Conservation (phyloP, 2,797 vertebrate species). For the Heliangelus exortis region DNA sequence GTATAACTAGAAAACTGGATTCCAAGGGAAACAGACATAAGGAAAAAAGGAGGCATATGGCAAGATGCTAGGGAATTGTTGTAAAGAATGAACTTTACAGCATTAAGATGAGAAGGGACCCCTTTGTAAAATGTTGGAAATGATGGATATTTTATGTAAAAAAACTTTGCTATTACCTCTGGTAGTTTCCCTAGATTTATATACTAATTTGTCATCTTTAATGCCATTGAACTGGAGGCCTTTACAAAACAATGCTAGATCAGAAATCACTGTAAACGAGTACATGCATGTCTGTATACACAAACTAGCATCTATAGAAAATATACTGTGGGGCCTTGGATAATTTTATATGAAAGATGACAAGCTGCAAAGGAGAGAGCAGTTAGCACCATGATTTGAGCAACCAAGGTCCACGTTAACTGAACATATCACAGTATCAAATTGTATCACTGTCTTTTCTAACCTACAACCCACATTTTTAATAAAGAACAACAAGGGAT, state of each 20-base stretch:
- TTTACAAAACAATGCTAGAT: background rate
- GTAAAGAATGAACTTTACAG: background rate
- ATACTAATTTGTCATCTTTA: background rate
- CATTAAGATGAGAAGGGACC: background rate
- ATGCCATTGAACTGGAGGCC: background rate
- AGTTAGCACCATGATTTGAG: background rate
- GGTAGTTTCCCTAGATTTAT: constrained; percentile 5
- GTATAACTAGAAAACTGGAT: constrained; percentile 75
- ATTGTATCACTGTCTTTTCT: background rate
- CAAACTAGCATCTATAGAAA: background rate
- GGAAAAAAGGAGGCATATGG: background rate
- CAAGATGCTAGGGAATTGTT: background rate
- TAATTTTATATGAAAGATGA: background rate
- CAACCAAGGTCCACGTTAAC: background rate
- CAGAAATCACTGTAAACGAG: background rate
- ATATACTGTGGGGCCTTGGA: background rate
- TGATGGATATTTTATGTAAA: background rate
- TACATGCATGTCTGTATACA: background rate
- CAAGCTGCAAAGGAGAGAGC: background rate
- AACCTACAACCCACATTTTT: background rate
- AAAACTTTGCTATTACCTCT: background rate
- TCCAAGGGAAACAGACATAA: constrained; percentile 38
- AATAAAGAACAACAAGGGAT: background rate
- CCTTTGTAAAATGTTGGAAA: background rate
- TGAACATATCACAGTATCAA: background rate